Conservation (phyloP, 2,888 invertebrate genomes). For the Hyposoter dolosus region DNA sequence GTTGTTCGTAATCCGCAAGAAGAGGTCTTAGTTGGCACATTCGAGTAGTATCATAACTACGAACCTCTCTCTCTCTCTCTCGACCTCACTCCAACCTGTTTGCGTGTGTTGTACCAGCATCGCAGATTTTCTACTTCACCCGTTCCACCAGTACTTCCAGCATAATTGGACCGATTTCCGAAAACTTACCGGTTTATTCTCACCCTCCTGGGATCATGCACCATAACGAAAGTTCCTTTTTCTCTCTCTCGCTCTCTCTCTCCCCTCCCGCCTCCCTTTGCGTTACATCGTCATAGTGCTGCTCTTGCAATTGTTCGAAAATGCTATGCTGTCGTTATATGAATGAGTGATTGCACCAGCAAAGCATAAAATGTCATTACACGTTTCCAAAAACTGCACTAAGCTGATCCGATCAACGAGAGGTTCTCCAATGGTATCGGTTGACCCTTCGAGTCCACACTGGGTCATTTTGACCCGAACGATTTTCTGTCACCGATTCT, state of each 20-base stretch:
- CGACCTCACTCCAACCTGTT: background rate
- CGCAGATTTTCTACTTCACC: slow-evolving; percentile 48
- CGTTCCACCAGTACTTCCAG: slow-evolving; percentile 64
- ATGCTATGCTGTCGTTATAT: slow-evolving; percentile 31
- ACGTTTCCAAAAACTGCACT: background rate
- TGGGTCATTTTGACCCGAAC: too few relatives aligned
- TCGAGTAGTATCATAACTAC: slow-evolving; percentile 60
- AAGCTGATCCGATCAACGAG: background rate
- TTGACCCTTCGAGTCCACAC: background rate
- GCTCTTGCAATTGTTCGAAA: slow-evolving; percentile 51
- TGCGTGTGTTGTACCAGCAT: slow-evolving; percentile 35
- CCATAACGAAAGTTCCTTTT: slow-evolving; percentile 46
- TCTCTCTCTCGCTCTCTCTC: slow-evolving; percentile 19
- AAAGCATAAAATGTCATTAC: slow-evolving; percentile 7
- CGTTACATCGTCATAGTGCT: slow-evolving; percentile 38
- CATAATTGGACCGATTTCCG: slow-evolving; percentile 81
- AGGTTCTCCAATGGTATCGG: background rate
- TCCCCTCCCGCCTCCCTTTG: slow-evolving; percentile 5
- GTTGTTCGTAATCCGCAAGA: slow-evolving; percentile 58
- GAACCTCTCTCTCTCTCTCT: slow-evolving; percentile 10
- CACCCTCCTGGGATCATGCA: slow-evolving; percentile 71
- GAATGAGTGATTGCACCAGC: background rate
- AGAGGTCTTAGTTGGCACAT: slow-evolving; percentile 80
- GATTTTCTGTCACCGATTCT: too few relatives aligned
- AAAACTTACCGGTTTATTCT: slow-evolving; percentile 75